Percentiles rank a stretch among this genome's conserved stretches.
These are phyloP conservation scores for Tokudaia muenninki DNA, from an alignment of 2,797 vertebrate genomes.

Conservation along the genomic window DNA sequence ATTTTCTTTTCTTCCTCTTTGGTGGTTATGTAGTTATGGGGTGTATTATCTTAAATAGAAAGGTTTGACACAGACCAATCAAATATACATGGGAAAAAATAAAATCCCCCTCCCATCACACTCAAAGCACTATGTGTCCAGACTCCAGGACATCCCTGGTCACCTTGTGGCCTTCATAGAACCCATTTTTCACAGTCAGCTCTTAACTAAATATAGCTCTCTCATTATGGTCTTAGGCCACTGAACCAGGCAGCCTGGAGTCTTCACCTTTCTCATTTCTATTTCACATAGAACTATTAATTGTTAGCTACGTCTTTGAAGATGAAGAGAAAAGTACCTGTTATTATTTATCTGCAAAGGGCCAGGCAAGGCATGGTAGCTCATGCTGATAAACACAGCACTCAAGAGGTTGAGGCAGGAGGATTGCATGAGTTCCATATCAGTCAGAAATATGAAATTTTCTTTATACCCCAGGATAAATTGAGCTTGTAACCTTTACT, in stretches of 20 bases:
- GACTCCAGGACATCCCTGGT: not conserved
- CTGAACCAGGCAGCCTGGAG: not conserved
- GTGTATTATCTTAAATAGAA: not conserved
- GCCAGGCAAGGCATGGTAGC: not conserved
- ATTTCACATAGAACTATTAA: not conserved
- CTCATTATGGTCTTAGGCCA: not conserved
- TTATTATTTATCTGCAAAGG: not conserved
- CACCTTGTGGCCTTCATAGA: not conserved
- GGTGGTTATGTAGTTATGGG: not conserved
- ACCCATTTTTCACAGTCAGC: not conserved
- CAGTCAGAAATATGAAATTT: constrained; percentile 3
- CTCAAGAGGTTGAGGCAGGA: not conserved
- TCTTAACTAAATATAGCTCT: constrained; percentile 22
- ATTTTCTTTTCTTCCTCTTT: not conserved
- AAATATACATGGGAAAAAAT: not conserved
- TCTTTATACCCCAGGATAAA: constrained; percentile 9
- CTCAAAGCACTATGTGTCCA: not conserved
- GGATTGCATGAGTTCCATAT: not conserved
- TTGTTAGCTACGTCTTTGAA: not conserved
- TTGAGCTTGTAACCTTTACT: not conserved
- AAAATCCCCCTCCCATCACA: not conserved
- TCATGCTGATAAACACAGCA: not conserved
- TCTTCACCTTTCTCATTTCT: not conserved
- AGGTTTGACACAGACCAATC: not conserved
- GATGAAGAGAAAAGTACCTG: constrained; percentile 13